Evolutionary conservation across 2,797 vertebrate species (phyloP).

Genomic region (Erethizon dorsatum): DNA sequence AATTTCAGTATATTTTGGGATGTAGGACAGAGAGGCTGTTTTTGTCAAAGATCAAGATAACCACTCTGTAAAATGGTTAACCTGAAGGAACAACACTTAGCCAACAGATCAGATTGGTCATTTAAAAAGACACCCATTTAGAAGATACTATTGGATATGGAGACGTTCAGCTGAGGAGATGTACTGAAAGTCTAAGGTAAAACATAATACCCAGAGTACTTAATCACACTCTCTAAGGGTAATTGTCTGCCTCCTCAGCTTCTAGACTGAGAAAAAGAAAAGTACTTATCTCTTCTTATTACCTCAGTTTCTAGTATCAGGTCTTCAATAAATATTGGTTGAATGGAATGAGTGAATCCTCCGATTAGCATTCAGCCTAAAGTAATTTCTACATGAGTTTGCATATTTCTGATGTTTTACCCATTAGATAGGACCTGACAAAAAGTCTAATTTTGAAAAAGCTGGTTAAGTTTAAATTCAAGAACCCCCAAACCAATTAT

Average conservation of each 20-base stretch:
- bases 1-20: neutral
- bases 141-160: neutral
- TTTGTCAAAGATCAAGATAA: conserved; percentile 12
- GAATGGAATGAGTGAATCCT: neutral
- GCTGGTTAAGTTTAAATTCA: neutral
- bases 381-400: conserved; percentile 6
- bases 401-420: conserved; percentile 16
- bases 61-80: neutral
- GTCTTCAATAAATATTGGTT: conserved; percentile 52
- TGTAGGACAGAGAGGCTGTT: neutral
- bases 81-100: conserved; percentile 28
- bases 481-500: neutral
- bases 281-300: neutral
- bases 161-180: neutral
- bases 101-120: neutral
- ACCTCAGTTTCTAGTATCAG: neutral
- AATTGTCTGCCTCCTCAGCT: neutral
- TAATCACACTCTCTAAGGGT: neutral
- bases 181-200: neutral
- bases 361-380: neutral
- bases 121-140: neutral
- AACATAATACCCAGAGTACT: neutral
- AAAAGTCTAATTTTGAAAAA: conserved; percentile 50
- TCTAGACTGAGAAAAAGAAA: neutral
- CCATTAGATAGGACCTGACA: neutral